A percentile compares a stretch with the other conserved stretches of the same genome.
These are phyloP conservation scores for Conomelus anceps DNA, from an alignment of 2,888 invertebrate species.

Conservation along the genomic window DNA sequence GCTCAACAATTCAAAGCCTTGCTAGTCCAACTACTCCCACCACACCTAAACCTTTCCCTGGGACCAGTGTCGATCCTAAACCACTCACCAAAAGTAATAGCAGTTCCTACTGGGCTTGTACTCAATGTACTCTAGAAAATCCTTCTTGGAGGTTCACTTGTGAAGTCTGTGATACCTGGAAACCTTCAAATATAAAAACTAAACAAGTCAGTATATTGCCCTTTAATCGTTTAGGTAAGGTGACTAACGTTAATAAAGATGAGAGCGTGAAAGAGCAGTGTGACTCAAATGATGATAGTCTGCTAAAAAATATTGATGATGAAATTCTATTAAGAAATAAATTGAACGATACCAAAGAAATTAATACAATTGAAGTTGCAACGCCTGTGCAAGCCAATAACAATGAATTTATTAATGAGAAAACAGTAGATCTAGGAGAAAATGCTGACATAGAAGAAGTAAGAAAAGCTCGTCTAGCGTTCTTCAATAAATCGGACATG, in stretches of 20 bases:
- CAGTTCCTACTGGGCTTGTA: conserved; percentile 51
- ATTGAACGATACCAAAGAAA: conserved; percentile 7
- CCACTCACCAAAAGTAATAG: conserved; percentile 24
- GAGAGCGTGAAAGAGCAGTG: neutral
- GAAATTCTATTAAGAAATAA: neutral
- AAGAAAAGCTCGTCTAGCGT: conserved; percentile 41
- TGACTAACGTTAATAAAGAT: neutral
- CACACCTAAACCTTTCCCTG: neutral
- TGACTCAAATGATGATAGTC: neutral
- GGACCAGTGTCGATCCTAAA: conserved; percentile 1
- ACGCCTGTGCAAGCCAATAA: conserved; percentile 20
- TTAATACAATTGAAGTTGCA: neutral
- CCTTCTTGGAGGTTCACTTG: conserved; percentile 56
- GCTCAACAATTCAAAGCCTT: conserved; percentile 27
- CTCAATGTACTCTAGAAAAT: conserved; percentile 54
- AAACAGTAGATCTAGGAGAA: conserved; percentile 15
- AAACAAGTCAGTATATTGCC: neutral
- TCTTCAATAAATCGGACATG: conserved; percentile 36
- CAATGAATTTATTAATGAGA: conserved; percentile 24
- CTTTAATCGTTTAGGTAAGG: neutral
- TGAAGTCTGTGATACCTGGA: conserved; percentile 51
- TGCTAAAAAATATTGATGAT: conserved; percentile 1
- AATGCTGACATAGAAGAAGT: conserved; percentile 38
- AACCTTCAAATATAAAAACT: conserved; percentile 37
- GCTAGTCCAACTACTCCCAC: conserved; percentile 8